phyloP scores from a whole-genome alignment of 2,113 vertebrate genomes.

The Hippocampus mohnikei region DNA sequence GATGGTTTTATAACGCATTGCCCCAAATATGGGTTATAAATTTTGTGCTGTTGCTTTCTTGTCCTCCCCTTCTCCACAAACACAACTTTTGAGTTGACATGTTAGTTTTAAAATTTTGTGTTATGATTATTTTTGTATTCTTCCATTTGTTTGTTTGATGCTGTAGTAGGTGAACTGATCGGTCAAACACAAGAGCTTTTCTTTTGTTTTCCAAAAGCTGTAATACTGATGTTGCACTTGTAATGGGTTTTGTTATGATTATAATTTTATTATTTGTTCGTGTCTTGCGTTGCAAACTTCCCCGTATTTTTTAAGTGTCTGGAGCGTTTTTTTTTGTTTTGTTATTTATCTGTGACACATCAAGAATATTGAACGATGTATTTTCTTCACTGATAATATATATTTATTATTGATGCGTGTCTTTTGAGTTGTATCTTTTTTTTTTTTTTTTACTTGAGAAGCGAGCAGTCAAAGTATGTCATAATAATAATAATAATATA shows the following conservation, averaged over 20 bases:
- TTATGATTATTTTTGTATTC: constrained; percentile 18
- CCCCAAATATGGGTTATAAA: constrained; percentile 52
- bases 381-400: constrained; percentile 71
- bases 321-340: constrained; percentile 49
- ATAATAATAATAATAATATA: not conserved
- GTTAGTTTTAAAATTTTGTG: constrained; percentile 14
- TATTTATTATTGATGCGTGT: constrained; percentile 60
- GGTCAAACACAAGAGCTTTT: constrained; percentile 45
- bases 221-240: constrained; percentile 70
- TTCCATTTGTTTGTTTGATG: constrained; percentile 48
- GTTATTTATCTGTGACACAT: constrained; percentile 56
- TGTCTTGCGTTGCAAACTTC: constrained; percentile 46
- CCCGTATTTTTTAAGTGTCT: constrained; percentile 50
- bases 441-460: constrained; percentile 34
- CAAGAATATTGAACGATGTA: constrained; percentile 63
- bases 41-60: constrained; percentile 54
- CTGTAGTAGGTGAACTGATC: constrained; percentile 59
- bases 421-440: constrained; percentile 37
- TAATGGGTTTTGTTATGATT: constrained; percentile 47
- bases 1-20: constrained; percentile 48
- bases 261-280: not conserved
- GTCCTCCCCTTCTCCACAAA: not conserved
- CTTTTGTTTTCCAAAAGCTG: constrained; percentile 55
- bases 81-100: constrained; percentile 25
- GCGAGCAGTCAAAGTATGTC: constrained; percentile 29